A percentile compares a stretch with the other conserved stretches of the same genome.
phyloP scores from a whole-genome alignment of 2,113 vertebrate genomes.

The Stercorarius parasiticus region DNA sequence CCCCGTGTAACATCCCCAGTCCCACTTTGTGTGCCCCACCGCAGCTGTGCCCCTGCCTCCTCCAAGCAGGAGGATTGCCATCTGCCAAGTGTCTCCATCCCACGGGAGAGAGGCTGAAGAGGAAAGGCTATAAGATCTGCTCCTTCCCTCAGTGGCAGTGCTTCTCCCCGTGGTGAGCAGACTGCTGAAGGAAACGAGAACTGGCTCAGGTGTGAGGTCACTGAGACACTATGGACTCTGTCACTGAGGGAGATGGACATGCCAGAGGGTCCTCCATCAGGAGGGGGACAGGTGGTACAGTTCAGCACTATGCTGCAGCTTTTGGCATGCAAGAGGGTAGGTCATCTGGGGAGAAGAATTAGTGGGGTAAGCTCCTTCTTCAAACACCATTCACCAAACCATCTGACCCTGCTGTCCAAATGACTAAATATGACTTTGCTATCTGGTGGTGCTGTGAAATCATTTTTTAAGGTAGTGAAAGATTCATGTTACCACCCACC shows the following conservation, averaged over 20 bases:
- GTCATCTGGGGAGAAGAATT: background rate
- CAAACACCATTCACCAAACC: background rate
- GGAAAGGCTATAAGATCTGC: background rate
- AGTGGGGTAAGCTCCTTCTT: background rate
- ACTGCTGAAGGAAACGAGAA: background rate
- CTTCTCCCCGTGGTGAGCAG: background rate
- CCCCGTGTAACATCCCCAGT: fast-evolving
- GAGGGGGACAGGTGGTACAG: background rate
- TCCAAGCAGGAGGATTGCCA: background rate
- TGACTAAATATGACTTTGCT: background rate
- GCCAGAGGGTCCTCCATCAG: background rate
- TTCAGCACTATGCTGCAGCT: background rate
- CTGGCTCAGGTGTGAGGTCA: background rate
- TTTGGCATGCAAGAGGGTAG: background rate
- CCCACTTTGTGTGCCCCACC: background rate
- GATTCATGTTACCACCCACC: background rate
- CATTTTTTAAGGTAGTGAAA: background rate
- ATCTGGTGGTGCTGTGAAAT: background rate
- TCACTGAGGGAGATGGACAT: fast-evolving
- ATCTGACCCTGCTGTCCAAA: background rate
- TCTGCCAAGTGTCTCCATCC: background rate
- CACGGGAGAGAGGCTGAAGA: background rate
- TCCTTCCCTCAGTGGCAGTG: background rate
- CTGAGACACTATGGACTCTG: background rate
- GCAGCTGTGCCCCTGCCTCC: background rate